Evolutionary conservation across 2,797 vertebrate species (phyloP).

Genomic region (Falco biarmicus): DNA sequence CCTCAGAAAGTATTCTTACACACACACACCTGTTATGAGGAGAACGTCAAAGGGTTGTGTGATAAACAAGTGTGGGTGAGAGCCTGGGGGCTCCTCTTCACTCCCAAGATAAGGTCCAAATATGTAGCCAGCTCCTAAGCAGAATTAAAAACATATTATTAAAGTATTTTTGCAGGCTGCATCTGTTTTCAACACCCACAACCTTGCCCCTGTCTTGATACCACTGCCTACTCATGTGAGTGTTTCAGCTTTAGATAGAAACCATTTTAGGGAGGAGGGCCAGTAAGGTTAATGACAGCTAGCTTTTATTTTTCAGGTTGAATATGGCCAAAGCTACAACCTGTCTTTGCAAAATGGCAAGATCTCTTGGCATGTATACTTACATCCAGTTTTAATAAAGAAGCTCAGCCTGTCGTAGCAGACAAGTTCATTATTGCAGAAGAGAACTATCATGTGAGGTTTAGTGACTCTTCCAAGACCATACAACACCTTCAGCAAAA

Average conservation of each 20-base stretch:
- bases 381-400: neutral
- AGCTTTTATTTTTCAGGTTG: neutral
- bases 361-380: neutral
- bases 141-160: slow-evolving; percentile 32
- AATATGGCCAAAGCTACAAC: neutral
- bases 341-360: neutral
- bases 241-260: slow-evolving; percentile 2
- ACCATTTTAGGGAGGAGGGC: neutral
- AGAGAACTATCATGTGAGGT: accelerated
- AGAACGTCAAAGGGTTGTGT: neutral
- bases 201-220: slow-evolving; percentile 9
- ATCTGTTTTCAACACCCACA: slow-evolving; percentile 56
- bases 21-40: neutral
- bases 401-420: neutral
- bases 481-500: neutral
- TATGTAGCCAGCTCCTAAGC: neutral
- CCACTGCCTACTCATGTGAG: slow-evolving; percentile 7
- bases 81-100: neutral
- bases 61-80: neutral
- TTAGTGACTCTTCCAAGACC: neutral
- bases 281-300: neutral
- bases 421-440: neutral
- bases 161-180: slow-evolving; percentile 27
- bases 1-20: neutral
- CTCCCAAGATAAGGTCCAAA: neutral